phyloP scores from a whole-genome alignment of 2,888 invertebrate species.

The Polyommatus icarus region DNA sequence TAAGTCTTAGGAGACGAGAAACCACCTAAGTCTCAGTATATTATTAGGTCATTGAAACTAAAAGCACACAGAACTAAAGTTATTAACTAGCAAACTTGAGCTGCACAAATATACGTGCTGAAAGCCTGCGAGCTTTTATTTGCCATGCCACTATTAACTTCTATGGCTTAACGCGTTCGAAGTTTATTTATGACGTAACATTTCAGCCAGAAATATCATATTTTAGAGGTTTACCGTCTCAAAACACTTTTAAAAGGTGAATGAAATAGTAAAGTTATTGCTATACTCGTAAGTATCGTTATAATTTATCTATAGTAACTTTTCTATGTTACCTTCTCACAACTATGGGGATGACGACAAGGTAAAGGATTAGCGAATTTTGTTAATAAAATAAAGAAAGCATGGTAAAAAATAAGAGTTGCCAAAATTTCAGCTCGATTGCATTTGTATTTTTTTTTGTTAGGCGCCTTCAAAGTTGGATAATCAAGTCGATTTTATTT shows the following conservation, averaged over 20 bases:
- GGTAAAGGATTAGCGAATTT: too few species aligned
- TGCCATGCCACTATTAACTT: conserved; percentile 57
- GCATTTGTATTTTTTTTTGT: too few species aligned
- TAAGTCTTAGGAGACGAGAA: background rate
- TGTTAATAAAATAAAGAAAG: too few species aligned
- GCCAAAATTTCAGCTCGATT: too few species aligned
- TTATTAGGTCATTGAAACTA: conserved; percentile 12
- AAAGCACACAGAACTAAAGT: conserved; percentile 36
- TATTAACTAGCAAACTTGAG: conserved; percentile 30
- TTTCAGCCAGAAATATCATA: background rate
- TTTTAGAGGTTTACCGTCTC: background rate
- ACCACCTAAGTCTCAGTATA: background rate
- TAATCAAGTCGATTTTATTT: too few species aligned
- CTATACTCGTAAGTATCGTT: too few species aligned
- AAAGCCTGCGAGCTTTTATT: conserved; percentile 52
- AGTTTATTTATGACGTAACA: background rate
- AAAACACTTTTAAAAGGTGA: background rate
- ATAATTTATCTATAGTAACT: too few species aligned
- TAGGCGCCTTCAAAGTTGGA: too few species aligned
- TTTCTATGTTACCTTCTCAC: too few species aligned
- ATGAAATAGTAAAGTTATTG: background rate
- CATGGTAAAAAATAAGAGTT: too few species aligned
- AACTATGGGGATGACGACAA: too few species aligned
- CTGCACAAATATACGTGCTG: conserved; percentile 43
- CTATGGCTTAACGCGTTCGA: conserved; percentile 49